phyloP scores from a whole-genome alignment of 2,797 vertebrate species.

The Picus viridis region DNA sequence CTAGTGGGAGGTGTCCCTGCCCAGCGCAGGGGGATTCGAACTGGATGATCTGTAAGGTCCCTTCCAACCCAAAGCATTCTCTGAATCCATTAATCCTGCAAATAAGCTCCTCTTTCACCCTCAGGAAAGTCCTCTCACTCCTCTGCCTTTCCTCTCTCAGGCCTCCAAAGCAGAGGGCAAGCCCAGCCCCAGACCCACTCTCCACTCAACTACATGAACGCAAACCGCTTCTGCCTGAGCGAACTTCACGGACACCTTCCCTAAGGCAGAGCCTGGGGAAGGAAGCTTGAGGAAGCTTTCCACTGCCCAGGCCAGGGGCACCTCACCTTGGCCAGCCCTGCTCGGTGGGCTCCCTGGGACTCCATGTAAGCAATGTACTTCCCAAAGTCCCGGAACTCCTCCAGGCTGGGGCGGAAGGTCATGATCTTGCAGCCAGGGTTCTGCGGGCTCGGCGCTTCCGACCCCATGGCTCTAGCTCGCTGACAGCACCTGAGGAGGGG shows the following conservation, averaged over 20 bases:
- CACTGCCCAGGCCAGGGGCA: fast-evolving
- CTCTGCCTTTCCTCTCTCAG: neutral
- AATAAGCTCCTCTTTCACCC: neutral
- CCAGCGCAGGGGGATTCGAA: too few relatives aligned
- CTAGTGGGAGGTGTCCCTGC: too few relatives aligned
- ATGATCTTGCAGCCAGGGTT: slow-evolving; percentile 97
- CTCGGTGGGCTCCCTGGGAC: slow-evolving; percentile 92
- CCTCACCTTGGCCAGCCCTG: slow-evolving; percentile 89
- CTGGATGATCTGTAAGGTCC: too few relatives aligned
- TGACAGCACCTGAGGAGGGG: neutral
- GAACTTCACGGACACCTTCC: fast-evolving
- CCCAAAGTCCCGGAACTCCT: slow-evolving; percentile 94
- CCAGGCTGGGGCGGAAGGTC: slow-evolving; percentile 93
- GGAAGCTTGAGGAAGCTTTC: neutral
- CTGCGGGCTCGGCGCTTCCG: slow-evolving; percentile 78
- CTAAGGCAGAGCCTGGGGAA: fast-evolving
- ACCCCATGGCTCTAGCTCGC: slow-evolving; percentile 67
- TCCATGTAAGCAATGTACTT: slow-evolving; percentile 94
- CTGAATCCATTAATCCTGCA: neutral
- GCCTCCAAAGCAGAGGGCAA: neutral
- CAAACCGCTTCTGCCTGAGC: fast-evolving
- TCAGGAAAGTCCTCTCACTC: neutral
- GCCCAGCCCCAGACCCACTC: fast-evolving
- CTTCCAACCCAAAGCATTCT: too few relatives aligned
- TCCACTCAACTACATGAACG: too few relatives aligned